A percentile compares a stretch with the other conserved stretches of the same genome.
These are phyloP conservation scores for Percopsis omiscomaycus DNA, from an alignment of 2,797 vertebrate species.

Conservation along the genomic window DNA sequence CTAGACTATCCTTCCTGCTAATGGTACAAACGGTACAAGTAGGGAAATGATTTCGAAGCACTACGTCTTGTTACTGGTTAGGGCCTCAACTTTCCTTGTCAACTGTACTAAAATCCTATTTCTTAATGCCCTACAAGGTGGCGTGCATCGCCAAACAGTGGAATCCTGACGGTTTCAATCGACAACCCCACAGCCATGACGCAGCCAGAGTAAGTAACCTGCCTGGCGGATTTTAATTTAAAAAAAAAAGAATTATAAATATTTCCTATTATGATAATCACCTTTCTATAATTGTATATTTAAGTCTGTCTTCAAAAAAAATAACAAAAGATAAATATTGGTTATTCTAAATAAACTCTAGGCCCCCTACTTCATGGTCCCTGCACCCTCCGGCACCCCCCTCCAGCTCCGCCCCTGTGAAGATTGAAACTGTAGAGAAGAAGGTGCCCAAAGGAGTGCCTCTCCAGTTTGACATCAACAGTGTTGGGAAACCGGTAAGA, in stretches of 20 bases:
- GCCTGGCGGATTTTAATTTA: too few species aligned
- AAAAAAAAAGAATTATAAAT: too few species aligned
- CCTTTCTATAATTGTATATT: too few species aligned
- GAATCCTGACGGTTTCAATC: slow-evolving; percentile 92
- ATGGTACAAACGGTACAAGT: too few species aligned
- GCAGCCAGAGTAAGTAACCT: slow-evolving; percentile 81
- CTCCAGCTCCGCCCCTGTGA: slow-evolving; percentile 68
- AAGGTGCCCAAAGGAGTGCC: slow-evolving; percentile 93
- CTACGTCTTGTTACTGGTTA: too few species aligned
- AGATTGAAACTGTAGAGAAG: slow-evolving; percentile 80
- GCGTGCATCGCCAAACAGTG: slow-evolving; percentile 85
- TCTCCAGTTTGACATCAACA: slow-evolving; percentile 96
- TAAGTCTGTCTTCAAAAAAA: background rate
- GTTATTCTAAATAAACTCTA: slow-evolving; percentile 21
- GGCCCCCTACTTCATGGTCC: slow-evolving; percentile 81
- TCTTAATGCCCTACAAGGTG: slow-evolving; percentile 79
- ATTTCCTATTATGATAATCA: background rate
- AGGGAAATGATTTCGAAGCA: too few species aligned
- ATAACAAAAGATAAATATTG: background rate
- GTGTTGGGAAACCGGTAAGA: slow-evolving; percentile 92
- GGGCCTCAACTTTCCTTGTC: too few species aligned
- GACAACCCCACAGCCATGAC: slow-evolving; percentile 88
- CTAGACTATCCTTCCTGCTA: too few species aligned
- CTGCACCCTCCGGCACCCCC: slow-evolving; percentile 80
- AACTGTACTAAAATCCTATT: too few species aligned